Evolutionary conservation across 2,113 vertebrate species (phyloP), one percentile per base, ranked within the genome.

Genomic region (Chaenocephalus aceratus): DNA sequence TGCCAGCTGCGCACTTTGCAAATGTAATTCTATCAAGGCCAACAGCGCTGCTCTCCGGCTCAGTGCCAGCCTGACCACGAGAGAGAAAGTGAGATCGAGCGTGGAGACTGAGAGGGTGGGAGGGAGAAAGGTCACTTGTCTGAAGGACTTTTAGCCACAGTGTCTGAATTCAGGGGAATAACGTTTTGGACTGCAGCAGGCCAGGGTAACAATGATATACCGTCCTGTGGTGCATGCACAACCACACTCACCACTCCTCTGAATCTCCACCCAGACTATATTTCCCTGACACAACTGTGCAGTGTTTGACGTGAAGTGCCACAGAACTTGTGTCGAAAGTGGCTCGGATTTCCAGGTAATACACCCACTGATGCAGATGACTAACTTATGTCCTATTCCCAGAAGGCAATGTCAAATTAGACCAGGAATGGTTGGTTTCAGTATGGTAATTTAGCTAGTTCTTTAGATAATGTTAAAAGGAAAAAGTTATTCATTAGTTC

Each of bases 161-260:
- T 18, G 36, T 67, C 73, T 82, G 26, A 62, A 78, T 77, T 85
- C 53, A 76, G 86, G 69, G 78, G 48, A 87, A 90, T 74, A 63
- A 87, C 85, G 64, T 13, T 82, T 72, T 52, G 72, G 62, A 72
- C 67, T 52, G 58, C 36, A 57, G 65, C 61, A 87, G 79, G 67
- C 81, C 83, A 80, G 81, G 60, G 67, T 67, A 79, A 83, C 66
- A 69, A 71, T 86, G 72, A 90, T 84, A 87, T 69, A 71, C 82
- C 77, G 81, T 79, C 67, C 83, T 79, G 82, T 70, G 86, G 86
- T 89, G 76, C 82, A 75, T 89, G 76, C 82, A 73, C 78, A 84
- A 66, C 62, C 82, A 76, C 56, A 14, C 63, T 71, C 60, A 75
- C 63, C 58, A 57, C 56, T 1, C 60, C 74, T 75, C 62, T 26